A percentile compares a stretch with the other conserved stretches of the same genome.
phyloP scores from a whole-genome alignment of 2,113 vertebrate genomes.

The Apteryx owenii region DNA sequence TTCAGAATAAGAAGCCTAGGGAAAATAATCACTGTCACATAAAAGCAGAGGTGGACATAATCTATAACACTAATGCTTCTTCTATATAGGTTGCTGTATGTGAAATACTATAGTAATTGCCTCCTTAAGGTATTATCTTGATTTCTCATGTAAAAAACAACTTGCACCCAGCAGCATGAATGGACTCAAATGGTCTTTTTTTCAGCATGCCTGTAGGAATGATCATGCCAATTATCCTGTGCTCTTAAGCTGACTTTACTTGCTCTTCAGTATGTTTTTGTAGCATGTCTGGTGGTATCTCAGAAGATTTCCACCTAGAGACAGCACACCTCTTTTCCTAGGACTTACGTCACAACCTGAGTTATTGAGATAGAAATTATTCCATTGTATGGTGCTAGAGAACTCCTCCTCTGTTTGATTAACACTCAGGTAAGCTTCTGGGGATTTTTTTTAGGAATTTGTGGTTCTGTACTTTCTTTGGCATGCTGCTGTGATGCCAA shows the following conservation, averaged over 20 bases:
- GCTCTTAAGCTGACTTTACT: slow-evolving; percentile 56
- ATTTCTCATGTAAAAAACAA: slow-evolving; percentile 44
- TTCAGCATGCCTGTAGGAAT: background rate
- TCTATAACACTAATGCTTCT: slow-evolving; percentile 35
- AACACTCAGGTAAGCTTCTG: slow-evolving; percentile 8
- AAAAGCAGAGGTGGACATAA: slow-evolving; percentile 24
- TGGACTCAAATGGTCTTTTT: background rate
- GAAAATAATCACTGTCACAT: slow-evolving; percentile 36
- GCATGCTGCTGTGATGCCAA: background rate
- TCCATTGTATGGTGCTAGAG: background rate
- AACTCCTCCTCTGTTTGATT: background rate
- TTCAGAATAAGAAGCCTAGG: slow-evolving; percentile 5
- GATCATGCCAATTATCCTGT: slow-evolving; percentile 28
- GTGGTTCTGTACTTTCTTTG: background rate
- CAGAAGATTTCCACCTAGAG: slow-evolving; percentile 31
- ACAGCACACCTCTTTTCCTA: background rate
- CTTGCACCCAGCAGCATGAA: background rate
- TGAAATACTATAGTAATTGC: slow-evolving; percentile 37
- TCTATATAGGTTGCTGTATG: background rate
- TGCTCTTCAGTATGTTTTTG: slow-evolving; percentile 46
- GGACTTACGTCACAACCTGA: slow-evolving; percentile 49
- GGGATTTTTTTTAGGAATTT: slow-evolving; percentile 6
- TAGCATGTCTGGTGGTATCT: slow-evolving; percentile 13
- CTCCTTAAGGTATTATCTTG: slow-evolving; percentile 55
- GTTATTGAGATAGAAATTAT: slow-evolving; percentile 11